phyloP scores from a whole-genome alignment of 2,888 invertebrate genomes.

The Lochmaea crataegi region DNA sequence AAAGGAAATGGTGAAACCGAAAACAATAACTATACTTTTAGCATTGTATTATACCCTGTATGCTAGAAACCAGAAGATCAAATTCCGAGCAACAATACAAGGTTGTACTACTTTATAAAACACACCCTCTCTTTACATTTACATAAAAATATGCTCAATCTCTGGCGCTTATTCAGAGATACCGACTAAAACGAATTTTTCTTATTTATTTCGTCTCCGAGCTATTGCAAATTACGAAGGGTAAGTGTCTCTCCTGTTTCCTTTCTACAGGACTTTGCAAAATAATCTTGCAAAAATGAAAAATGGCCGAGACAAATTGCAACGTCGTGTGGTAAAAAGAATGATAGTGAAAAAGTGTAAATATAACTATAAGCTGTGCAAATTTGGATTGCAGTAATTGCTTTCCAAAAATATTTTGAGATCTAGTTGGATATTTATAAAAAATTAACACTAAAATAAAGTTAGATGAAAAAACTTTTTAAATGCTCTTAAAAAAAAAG shows the following conservation, averaged over 20 bases:
- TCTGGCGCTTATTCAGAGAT: slow-evolving; percentile 44
- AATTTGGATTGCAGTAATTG: neutral
- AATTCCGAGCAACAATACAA: slow-evolving; percentile 51
- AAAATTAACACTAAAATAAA: too few relatives aligned
- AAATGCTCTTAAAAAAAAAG: too few relatives aligned
- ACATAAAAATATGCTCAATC: slow-evolving; percentile 48
- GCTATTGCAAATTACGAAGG: slow-evolving; percentile 35
- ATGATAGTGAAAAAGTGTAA: neutral
- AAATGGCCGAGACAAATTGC: slow-evolving; percentile 17
- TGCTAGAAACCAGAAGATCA: slow-evolving; percentile 29
- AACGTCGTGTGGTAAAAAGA: slow-evolving; percentile 14
- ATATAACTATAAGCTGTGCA: neutral
- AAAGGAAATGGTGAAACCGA: too few relatives aligned
- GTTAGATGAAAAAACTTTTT: too few relatives aligned
- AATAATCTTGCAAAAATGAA: slow-evolving; percentile 8
- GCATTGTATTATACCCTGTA: too few relatives aligned
- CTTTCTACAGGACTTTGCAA: slow-evolving; percentile 17
- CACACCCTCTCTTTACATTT: slow-evolving; percentile 39
- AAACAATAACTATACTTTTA: too few relatives aligned
- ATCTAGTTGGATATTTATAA: too few relatives aligned
- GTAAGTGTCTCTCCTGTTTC: slow-evolving; percentile 25
- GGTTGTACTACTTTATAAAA: slow-evolving; percentile 51
- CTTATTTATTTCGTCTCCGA: slow-evolving; percentile 38
- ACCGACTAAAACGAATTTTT: slow-evolving; percentile 34
- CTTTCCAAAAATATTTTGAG: too few relatives aligned